Conservation (phyloP, 2,888 invertebrate genomes). For the Phrixothrix hirtus region DNA sequence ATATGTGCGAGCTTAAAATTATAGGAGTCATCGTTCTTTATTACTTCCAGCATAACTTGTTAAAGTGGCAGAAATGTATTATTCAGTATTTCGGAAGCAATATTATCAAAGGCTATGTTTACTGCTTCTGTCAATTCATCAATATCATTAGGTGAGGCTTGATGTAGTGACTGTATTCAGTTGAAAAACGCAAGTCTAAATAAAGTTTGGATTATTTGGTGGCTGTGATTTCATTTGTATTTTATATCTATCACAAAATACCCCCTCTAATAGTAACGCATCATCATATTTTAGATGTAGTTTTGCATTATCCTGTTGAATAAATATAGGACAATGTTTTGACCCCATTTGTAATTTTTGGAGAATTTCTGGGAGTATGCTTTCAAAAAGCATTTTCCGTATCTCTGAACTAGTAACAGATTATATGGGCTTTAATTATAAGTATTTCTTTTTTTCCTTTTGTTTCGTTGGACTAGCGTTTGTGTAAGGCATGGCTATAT, state of each 20-base stretch:
- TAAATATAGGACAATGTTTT: slow-evolving; percentile 3
- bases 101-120: slow-evolving; percentile 1
- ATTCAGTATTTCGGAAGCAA: not conserved
- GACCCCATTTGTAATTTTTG: not conserved
- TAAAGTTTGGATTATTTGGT: slow-evolving; percentile 1
- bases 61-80: slow-evolving; percentile 1
- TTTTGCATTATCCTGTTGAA: slow-evolving; percentile 3
- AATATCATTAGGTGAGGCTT: not conserved
- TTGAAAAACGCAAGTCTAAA: slow-evolving; percentile 2
- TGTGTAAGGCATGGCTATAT: slow-evolving; percentile 14
- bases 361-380: not conserved
- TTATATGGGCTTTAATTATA: slow-evolving; percentile 1
- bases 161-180: not conserved
- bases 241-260: slow-evolving; percentile 1
- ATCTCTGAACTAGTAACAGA: slow-evolving; percentile 1
- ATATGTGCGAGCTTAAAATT: slow-evolving; percentile 3
- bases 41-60: slow-evolving; percentile 2
- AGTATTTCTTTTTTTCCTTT: slow-evolving; percentile 15
- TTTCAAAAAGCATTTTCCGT: slow-evolving; percentile 1
- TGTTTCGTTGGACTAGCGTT: slow-evolving; percentile 6
- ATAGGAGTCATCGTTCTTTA: not conserved
- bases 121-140: slow-evolving; percentile 1
- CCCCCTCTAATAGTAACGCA: not conserved
- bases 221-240: slow-evolving; percentile 1
- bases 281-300: not conserved